Conservation (phyloP, 2,888 invertebrate genomes). For the Apamea sordens region DNA sequence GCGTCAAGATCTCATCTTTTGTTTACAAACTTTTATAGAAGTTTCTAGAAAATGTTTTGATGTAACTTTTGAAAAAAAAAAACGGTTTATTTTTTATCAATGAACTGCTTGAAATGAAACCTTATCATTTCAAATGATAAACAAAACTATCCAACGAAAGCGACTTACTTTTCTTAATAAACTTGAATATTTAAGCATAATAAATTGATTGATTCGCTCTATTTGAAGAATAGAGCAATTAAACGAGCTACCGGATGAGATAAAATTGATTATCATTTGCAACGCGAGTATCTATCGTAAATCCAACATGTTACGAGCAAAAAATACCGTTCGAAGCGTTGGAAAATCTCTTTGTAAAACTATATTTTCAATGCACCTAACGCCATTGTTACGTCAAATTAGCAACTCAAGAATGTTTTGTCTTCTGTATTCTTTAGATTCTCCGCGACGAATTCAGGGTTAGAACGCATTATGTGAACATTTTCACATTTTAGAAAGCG, state of each 20-base stretch:
- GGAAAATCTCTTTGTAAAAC: conserved; percentile 52
- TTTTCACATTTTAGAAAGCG: conserved; percentile 89
- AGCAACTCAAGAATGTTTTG: conserved; percentile 67
- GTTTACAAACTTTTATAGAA: conserved; percentile 53
- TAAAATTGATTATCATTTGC: conserved; percentile 69
- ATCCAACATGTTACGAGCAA: conserved; percentile 61
- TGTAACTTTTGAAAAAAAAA: not conserved
- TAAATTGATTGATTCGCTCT: conserved; percentile 77
- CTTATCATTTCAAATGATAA: not conserved
- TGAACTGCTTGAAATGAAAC: not conserved
- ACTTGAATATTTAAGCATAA: conserved; percentile 67
- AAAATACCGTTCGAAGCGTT: conserved; percentile 57
- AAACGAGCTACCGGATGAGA: conserved; percentile 75
- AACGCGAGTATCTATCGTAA: conserved; percentile 55
- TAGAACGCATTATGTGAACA: conserved; percentile 72
- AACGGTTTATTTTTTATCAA: not conserved
- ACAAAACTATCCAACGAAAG: conserved; percentile 26
- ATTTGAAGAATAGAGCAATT: conserved; percentile 79
- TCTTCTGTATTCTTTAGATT: conserved; percentile 65
- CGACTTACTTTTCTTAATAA: conserved; percentile 59
- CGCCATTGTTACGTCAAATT: conserved; percentile 73
- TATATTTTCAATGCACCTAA: conserved; percentile 64
- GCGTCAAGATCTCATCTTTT: conserved; percentile 55
- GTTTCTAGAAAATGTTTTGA: conserved; percentile 1
- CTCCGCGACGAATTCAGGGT: conserved; percentile 77